Conservation (phyloP, 2,797 vertebrate species). For the Vultur gryphus region DNA sequence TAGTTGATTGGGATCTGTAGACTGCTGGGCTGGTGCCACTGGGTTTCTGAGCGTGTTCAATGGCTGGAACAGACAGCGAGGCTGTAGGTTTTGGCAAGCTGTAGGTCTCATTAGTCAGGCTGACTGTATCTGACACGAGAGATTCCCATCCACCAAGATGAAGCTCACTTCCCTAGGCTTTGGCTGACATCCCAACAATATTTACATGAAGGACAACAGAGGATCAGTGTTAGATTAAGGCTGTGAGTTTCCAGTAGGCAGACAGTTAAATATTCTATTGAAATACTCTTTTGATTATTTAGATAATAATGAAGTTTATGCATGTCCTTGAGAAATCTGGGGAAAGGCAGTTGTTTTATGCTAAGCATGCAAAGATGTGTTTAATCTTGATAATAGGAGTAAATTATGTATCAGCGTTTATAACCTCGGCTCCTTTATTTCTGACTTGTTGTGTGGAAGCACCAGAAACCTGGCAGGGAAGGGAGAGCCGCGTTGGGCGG, state of each 20-base stretch:
- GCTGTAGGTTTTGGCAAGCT: slow-evolving; percentile 79
- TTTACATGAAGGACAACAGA: slow-evolving; percentile 70
- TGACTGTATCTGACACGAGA: slow-evolving; percentile 88
- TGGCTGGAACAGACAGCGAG: slow-evolving; percentile 69
- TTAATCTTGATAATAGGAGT: slow-evolving; percentile 66
- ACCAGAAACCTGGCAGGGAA: background rate
- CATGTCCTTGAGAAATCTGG: slow-evolving; percentile 62
- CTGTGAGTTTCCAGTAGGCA: slow-evolving; percentile 61
- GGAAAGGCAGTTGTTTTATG: slow-evolving; percentile 49
- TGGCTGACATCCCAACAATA: slow-evolving; percentile 81
- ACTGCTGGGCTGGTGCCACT: slow-evolving; percentile 68
- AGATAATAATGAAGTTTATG: slow-evolving; percentile 57
- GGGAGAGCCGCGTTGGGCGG: fast-evolving
- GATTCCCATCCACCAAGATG: slow-evolving; percentile 78
- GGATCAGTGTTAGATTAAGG: slow-evolving; percentile 60
- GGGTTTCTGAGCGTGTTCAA: slow-evolving; percentile 67
- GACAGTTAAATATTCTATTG: slow-evolving; percentile 57
- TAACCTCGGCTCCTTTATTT: slow-evolving; percentile 24
- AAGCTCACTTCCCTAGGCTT: slow-evolving; percentile 73
- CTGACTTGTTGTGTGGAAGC: background rate
- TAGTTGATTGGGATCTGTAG: slow-evolving; percentile 71
- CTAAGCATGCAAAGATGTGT: slow-evolving; percentile 58
- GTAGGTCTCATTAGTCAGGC: slow-evolving; percentile 86
- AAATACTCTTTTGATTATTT: slow-evolving; percentile 60
- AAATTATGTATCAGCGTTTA: slow-evolving; percentile 61